Conservation (phyloP, 2,888 invertebrate species). For the Myathropa florea region DNA sequence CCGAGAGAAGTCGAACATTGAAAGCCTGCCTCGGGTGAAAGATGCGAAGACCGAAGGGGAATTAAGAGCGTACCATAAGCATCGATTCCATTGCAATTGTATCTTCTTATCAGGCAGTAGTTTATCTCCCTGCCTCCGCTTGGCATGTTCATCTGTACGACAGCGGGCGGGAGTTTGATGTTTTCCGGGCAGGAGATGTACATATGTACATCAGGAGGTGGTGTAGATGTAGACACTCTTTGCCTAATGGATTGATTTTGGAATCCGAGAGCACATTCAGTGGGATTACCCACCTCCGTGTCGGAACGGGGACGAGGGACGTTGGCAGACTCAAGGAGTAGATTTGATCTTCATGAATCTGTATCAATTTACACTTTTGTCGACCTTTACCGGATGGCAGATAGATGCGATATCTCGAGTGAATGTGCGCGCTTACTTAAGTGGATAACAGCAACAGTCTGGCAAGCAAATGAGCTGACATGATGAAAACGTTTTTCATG, state of each 20-base stretch:
- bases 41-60: conserved; percentile 17
- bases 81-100: background rate
- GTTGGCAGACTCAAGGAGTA: background rate
- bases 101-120: background rate
- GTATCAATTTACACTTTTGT: conserved; percentile 12
- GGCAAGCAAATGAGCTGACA: background rate
- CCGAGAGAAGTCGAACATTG: conserved; percentile 1
- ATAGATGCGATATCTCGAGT: background rate
- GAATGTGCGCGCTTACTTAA: too few species aligned
- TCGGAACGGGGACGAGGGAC: background rate
- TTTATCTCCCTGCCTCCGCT: background rate
- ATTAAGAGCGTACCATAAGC: background rate
- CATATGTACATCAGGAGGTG: background rate
- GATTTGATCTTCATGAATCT: background rate
- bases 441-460: background rate
- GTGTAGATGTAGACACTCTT: background rate
- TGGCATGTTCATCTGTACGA: background rate
- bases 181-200: background rate
- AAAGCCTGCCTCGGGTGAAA: conserved; percentile 29
- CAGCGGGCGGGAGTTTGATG: background rate
- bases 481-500: background rate
- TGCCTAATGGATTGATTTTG: conserved; percentile 46
- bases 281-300: conserved; percentile 3
- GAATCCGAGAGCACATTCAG: conserved; percentile 3
- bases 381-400: background rate